These are phyloP conservation scores for Proales similis DNA, from an alignment of 1,140 invertebrate species.

Conservation along the genomic window DNA sequence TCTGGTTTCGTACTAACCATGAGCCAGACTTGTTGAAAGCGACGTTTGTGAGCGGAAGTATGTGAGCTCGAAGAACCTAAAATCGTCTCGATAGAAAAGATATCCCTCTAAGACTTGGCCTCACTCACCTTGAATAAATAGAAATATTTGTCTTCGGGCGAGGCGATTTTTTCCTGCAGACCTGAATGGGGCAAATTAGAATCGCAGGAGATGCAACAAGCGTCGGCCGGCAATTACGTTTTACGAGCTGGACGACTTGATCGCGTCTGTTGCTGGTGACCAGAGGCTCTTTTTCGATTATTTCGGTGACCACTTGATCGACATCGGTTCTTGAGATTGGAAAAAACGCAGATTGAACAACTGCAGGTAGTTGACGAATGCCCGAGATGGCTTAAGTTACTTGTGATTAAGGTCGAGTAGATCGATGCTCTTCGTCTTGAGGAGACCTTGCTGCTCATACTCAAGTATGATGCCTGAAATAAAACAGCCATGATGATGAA, in stretches of 20 bases:
- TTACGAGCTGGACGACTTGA: constrained; percentile 43
- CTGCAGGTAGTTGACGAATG: not conserved
- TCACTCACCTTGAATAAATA: constrained; percentile 51
- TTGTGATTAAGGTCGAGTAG: constrained; percentile 50
- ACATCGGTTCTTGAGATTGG: constrained; percentile 48
- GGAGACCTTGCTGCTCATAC: constrained; percentile 52
- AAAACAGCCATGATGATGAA: constrained; percentile 20
- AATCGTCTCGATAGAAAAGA: constrained; percentile 35
- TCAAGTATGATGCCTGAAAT: constrained; percentile 53
- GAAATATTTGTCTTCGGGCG: constrained; percentile 48
- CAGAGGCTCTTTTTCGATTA: constrained; percentile 49
- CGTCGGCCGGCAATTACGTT: not conserved
- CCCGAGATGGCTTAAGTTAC: constrained; percentile 42
- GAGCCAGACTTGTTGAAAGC: constrained; percentile 64
- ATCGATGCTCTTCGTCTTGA: constrained; percentile 53
- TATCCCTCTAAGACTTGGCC: not conserved
- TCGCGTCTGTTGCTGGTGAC: constrained; percentile 50
- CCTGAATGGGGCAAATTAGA: constrained; percentile 40
- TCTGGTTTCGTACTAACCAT: constrained; percentile 50
- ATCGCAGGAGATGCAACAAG: not conserved
- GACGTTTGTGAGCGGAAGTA: constrained; percentile 69
- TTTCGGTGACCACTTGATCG: constrained; percentile 52
- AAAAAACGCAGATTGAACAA: not conserved
- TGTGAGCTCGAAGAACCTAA: constrained; percentile 63
- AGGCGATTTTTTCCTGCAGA: constrained; percentile 50